These are phyloP conservation scores for Pseudeuparius sepicola DNA, from an alignment of 2,888 invertebrate genomes.

Conservation along the genomic window DNA sequence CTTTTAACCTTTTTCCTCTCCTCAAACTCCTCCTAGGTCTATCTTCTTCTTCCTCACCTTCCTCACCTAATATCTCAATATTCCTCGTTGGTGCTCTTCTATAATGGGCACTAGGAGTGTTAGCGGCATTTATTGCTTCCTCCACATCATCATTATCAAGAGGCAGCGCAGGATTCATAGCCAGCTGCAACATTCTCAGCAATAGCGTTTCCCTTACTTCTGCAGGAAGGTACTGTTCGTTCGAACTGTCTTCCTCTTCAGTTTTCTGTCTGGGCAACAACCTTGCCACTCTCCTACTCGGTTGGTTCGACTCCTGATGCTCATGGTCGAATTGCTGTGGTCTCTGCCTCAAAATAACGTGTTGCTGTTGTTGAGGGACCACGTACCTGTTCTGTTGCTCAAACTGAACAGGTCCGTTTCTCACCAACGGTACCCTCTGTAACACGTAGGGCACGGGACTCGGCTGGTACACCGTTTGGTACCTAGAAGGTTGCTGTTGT, in stretches of 20 bases:
- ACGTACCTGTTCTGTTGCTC: neutral
- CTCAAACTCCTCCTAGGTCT: conserved; percentile 16
- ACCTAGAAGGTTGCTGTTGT: conserved; percentile 14
- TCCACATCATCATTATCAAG: conserved; percentile 32
- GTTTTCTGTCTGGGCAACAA: conserved; percentile 26
- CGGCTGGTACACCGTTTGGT: conserved; percentile 18
- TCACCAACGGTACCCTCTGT: conserved; percentile 1
- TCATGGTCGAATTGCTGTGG: conserved; percentile 20
- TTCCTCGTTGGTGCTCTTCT: conserved; percentile 55
- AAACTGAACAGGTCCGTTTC: neutral
- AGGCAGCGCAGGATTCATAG: conserved; percentile 52
- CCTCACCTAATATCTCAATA: conserved; percentile 62
- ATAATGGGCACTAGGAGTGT: conserved; percentile 40
- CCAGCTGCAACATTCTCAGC: conserved; percentile 61
- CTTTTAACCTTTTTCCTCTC: conserved; percentile 27
- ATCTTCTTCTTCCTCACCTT: conserved; percentile 34
- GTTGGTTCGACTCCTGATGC: conserved; percentile 29
- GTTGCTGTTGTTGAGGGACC: neutral
- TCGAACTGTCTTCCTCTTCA: conserved; percentile 24
- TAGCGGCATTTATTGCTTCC: conserved; percentile 12
- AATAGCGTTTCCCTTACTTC: conserved; percentile 62
- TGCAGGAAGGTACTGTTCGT: conserved; percentile 54
- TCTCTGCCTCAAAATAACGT: conserved; percentile 11
- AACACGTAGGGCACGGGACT: conserved; percentile 1
- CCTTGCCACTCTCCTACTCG: conserved; percentile 33